These are phyloP conservation scores for Nemotelus pantherinus DNA, from an alignment of 2,888 invertebrate genomes.

Conservation along the genomic window DNA sequence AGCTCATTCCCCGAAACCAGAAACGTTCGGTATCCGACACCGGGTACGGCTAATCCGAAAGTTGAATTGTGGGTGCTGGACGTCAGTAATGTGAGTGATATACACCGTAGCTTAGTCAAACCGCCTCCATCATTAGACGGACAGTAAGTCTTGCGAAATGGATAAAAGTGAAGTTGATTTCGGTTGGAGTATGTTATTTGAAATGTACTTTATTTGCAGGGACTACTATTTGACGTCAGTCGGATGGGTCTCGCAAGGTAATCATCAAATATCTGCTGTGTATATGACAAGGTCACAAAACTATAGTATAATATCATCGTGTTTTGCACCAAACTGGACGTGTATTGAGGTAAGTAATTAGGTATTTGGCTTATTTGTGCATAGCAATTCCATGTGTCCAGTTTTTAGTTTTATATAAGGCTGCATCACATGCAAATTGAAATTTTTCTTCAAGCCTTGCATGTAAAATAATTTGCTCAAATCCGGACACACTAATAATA, in stretches of 20 bases:
- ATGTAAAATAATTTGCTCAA: no score
- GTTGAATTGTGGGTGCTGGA: constrained; percentile 84
- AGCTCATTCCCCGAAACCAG: constrained; percentile 81
- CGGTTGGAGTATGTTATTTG: constrained; percentile 8
- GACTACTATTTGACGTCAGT: constrained; percentile 93
- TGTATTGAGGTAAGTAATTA: constrained; percentile 78
- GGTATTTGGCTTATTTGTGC: background rate
- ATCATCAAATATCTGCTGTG: constrained; percentile 82
- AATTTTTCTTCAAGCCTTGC: no score
- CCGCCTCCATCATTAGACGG: constrained; percentile 80
- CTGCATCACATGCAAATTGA: no score
- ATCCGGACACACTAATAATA: no score
- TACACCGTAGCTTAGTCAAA: constrained; percentile 73
- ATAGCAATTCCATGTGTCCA: background rate
- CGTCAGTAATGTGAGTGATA: constrained; percentile 73
- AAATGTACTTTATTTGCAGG: constrained; percentile 65
- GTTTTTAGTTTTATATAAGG: no score
- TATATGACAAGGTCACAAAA: constrained; percentile 97
- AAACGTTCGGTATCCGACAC: constrained; percentile 86
- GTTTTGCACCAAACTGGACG: constrained; percentile 82
- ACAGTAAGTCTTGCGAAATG: constrained; percentile 73
- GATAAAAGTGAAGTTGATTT: constrained; percentile 20
- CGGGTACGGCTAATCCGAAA: constrained; percentile 86
- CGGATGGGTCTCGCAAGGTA: constrained; percentile 83
- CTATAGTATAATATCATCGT: constrained; percentile 86